phyloP scores from a whole-genome alignment of 2,888 invertebrate genomes.

The Monochamus alternatus region DNA sequence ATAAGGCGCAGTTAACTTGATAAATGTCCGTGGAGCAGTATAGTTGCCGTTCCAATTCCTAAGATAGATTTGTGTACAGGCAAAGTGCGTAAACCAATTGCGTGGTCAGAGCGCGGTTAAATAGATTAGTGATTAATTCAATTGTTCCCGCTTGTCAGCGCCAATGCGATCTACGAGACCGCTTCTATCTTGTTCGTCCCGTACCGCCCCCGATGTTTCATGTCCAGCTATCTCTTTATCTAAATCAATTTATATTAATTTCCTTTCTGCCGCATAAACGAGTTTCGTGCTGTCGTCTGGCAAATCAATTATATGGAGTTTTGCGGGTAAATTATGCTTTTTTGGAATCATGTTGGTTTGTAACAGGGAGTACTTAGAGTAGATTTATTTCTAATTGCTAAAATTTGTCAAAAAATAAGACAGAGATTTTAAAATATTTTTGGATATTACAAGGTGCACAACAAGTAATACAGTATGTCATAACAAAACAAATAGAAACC shows the following conservation, averaged over 20 bases:
- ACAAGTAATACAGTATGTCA: no score
- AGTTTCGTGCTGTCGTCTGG: conserved; percentile 8
- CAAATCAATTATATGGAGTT: neutral
- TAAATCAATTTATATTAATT: conserved; percentile 34
- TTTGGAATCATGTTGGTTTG: neutral
- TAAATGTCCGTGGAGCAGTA: conserved; percentile 6
- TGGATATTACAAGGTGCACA: no score
- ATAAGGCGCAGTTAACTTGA: conserved; percentile 30
- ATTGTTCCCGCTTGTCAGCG: conserved; percentile 39
- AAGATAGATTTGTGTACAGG: conserved; percentile 32
- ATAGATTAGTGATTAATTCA: conserved; percentile 46
- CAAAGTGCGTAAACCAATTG: conserved; percentile 45
- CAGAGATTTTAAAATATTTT: no score
- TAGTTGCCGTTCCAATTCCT: conserved; percentile 25
- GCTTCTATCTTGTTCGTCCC: conserved; percentile 32
- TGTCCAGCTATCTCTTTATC: conserved; percentile 23
- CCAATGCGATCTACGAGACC: conserved; percentile 32
- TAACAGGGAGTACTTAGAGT: neutral
- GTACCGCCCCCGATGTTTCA: conserved; percentile 1
- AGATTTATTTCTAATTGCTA: no score
- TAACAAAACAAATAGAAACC: no score
- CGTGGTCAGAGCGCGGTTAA: conserved; percentile 41
- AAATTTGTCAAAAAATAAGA: no score
- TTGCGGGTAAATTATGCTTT: neutral
- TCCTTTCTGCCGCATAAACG: conserved; percentile 19